These are phyloP conservation scores for Nilaparvata lugens DNA, from an alignment of 1,140 invertebrate species.

Conservation along the genomic window DNA sequence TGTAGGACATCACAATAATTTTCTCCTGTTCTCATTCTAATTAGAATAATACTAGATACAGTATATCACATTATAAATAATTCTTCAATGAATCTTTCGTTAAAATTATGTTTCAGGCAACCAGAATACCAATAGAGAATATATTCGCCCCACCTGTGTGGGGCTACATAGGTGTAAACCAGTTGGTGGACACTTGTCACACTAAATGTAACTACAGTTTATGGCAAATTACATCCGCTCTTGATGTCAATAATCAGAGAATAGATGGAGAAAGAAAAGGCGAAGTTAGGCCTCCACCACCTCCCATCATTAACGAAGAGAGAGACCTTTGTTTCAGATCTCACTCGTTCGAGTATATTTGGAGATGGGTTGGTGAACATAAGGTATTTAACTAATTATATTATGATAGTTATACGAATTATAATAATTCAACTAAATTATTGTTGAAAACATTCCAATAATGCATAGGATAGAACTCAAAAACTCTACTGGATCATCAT, in stretches of 20 bases:
- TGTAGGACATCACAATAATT: too few relatives aligned
- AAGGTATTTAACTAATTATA: background rate
- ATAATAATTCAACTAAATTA: too few relatives aligned
- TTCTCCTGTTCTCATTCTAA: too few relatives aligned
- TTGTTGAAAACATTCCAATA: too few relatives aligned
- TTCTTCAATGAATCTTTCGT: too few relatives aligned
- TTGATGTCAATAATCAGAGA: background rate
- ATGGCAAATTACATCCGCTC: background rate
- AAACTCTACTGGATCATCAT: too few relatives aligned
- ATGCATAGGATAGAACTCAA: too few relatives aligned
- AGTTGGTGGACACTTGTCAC: background rate
- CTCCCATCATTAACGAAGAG: background rate
- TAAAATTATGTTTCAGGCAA: background rate
- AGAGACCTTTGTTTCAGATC: background rate
- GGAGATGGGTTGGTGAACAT: background rate
- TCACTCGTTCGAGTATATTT: background rate
- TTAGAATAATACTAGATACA: too few relatives aligned
- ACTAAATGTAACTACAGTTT: background rate
- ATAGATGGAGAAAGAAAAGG: background rate
- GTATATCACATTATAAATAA: too few relatives aligned
- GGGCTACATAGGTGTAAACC: background rate
- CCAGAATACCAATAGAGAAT: background rate
- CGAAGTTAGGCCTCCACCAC: background rate
- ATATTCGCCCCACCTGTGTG: background rate
- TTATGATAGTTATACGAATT: too few relatives aligned